Evolutionary conservation across 2,797 vertebrate genomes (phyloP).

Genomic region (Lycodopsis pacificus): DNA sequence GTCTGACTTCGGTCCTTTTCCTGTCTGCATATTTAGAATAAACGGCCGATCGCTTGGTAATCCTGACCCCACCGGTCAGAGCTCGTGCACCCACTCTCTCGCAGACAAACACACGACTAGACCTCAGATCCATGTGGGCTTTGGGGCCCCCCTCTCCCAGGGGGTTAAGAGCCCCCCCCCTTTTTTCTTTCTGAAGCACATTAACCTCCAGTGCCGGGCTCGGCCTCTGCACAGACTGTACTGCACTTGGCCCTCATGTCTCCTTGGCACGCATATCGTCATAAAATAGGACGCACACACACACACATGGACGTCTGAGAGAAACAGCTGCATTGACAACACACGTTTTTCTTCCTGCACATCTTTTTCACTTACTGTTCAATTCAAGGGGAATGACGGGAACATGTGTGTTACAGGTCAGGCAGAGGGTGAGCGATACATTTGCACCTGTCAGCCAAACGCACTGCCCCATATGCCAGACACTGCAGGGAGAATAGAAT

Average conservation of each 20-base stretch:
- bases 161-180: slow-evolving; percentile 82
- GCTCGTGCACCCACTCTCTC: slow-evolving; percentile 64
- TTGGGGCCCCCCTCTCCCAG: slow-evolving; percentile 34
- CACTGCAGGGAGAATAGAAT: slow-evolving; percentile 58
- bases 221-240: slow-evolving; percentile 35
- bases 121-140: slow-evolving; percentile 45
- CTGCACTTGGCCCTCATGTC: slow-evolving; percentile 61
- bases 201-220: slow-evolving; percentile 66
- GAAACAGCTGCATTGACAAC: slow-evolving; percentile 86
- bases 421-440: slow-evolving; percentile 76
- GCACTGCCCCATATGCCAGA: slow-evolving; percentile 60
- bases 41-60: slow-evolving; percentile 51
- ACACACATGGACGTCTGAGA: slow-evolving; percentile 77
- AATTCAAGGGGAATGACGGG: slow-evolving; percentile 22
- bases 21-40: slow-evolving; percentile 65
- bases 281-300: slow-evolving; percentile 69
- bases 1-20: slow-evolving; percentile 50
- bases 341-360: slow-evolving; percentile 83
- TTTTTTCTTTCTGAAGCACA: slow-evolving; percentile 66
- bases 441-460: slow-evolving; percentile 76
- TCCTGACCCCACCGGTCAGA: slow-evolving; percentile 36
- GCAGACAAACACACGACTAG: slow-evolving; percentile 48
- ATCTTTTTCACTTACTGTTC: slow-evolving; percentile 59
- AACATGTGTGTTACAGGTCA: slow-evolving; percentile 84
- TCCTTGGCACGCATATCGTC: slow-evolving; percentile 64